Base-by-base conservation (phyloP, 2,113 vertebrate species). In the Lipophrys pholis region DNA sequence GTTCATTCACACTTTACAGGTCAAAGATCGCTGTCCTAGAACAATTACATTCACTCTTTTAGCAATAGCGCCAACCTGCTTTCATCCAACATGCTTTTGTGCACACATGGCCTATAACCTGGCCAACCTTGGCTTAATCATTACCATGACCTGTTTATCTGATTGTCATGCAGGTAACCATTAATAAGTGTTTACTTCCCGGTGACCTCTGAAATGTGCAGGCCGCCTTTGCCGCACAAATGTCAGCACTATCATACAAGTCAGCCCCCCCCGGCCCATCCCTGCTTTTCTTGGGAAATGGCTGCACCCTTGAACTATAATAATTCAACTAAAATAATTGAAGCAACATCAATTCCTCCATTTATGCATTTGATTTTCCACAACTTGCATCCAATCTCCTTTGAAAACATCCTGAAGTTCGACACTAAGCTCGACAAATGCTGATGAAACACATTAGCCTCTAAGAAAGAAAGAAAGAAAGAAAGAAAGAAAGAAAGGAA, bases 101-200 rank as follows among this genome's bases (percentile, higher is more conserved):
- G 82, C 84, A 90, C 84, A 92, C 92, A 93, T 89, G 87, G 89
- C 87, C 91, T 90, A 77, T 90, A 93, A 91, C 91, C 91, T 80
- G 83, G 86, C 90, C 90, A 89, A 90, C 91, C 89, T 80, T 70
- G 76, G 94, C 93, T 99, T 98, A 99, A 98, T 98, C 95, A 98
- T 99, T 99, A 97, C 96, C 94, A 80, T 94, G 95, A 95, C 95
- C 95, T 90, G 95, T 95, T 96, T 97, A 95, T 96, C 96, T 96
- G 93, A 94, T 93, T 94, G 94, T 94, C 94, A 95, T 92, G 94
- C 94, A 89, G 97, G 96, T 98, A 98, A 97, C 95, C 97, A 99
- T 99, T 98, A 99, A 98, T 98, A 96, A 94, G 93, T 97, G 95
- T 98, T 99, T 98, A 95, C 95, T 95, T 95, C 94, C 92, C 91